A percentile compares a stretch with the other conserved stretches of the same genome.
Conservation (phyloP, 2,113 vertebrate species). For the Phyllopteryx taeniolatus region DNA sequence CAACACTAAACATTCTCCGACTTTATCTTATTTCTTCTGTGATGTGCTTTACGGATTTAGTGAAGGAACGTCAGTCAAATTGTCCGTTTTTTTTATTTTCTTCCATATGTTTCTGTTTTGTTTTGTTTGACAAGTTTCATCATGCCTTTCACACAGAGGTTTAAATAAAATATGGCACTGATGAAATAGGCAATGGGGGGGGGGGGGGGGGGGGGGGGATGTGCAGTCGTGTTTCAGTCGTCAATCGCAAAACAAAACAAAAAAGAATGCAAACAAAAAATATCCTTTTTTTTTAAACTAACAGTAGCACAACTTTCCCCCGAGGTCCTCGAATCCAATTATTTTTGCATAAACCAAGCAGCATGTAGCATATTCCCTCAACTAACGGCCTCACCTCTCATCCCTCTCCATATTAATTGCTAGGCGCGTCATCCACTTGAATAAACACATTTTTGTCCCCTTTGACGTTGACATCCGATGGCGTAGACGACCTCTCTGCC, state of each 20-base stretch:
- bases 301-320: not conserved
- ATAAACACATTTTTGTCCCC: too few relatives aligned
- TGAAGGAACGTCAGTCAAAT: not conserved
- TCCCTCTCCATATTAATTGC: too few relatives aligned
- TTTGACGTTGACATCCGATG: too few relatives aligned
- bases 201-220: not conserved
- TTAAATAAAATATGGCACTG: conserved; percentile 40
- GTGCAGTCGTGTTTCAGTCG: conserved; percentile 25
- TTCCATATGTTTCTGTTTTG: conserved; percentile 28
- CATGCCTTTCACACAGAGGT: conserved; percentile 32
- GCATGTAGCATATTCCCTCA: too few relatives aligned
- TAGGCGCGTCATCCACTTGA: too few relatives aligned
- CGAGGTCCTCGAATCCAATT: not conserved
- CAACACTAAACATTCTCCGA: not conserved
- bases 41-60: conserved; percentile 14
- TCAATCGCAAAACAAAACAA: conserved; percentile 16
- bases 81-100: conserved; percentile 30
- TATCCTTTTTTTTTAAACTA: not conserved
- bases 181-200: conserved; percentile 28
- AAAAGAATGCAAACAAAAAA: not conserved
- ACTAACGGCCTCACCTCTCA: too few relatives aligned
- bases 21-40: not conserved
- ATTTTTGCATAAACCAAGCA: not conserved
- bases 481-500: too few relatives aligned
- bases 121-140: conserved; percentile 36